Percentiles rank a stretch among this genome's conserved stretches.
These are phyloP conservation scores for Hypsopygia costalis DNA, from an alignment of 2,888 invertebrate species.

Conservation along the genomic window DNA sequence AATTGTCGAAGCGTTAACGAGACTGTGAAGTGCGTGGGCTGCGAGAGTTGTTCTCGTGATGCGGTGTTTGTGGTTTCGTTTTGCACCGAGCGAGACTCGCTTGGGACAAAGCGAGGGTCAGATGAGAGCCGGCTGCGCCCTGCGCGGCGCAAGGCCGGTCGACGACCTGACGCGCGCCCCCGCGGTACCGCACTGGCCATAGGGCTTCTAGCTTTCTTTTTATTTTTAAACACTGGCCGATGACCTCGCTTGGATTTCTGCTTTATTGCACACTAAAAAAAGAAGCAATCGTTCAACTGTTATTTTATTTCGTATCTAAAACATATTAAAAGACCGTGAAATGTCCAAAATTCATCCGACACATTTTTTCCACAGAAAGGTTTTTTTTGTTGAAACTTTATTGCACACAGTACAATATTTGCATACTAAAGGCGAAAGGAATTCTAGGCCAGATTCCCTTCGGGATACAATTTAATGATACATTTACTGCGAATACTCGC, in stretches of 20 bases:
- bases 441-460: no score
- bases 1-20: constrained; percentile 23
- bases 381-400: no score
- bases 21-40: constrained; percentile 33
- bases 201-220: constrained; percentile 43
- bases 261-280: background rate
- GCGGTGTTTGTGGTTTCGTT: constrained; percentile 28
- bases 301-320: no score
- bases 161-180: constrained; percentile 60
- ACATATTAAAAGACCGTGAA: no score
- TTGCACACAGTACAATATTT: no score
- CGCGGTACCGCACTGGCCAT: constrained; percentile 43
- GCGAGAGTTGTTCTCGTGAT: constrained; percentile 25
- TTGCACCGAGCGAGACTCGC: constrained; percentile 33
- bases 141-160: constrained; percentile 76
- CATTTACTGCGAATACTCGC: no score
- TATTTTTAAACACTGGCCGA: constrained; percentile 11
- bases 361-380: no score
- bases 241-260: constrained; percentile 7
- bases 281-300: no score
- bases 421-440: no score
- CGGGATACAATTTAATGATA: no score
- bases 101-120: constrained; percentile 60
- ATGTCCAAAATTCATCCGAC: no score
- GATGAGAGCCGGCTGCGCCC: constrained; percentile 56